Evolutionary conservation across 2,888 invertebrate species (phyloP), one percentile per base, ranked within the genome.

Genomic region (Sinodicranocentrus sp.): DNA sequence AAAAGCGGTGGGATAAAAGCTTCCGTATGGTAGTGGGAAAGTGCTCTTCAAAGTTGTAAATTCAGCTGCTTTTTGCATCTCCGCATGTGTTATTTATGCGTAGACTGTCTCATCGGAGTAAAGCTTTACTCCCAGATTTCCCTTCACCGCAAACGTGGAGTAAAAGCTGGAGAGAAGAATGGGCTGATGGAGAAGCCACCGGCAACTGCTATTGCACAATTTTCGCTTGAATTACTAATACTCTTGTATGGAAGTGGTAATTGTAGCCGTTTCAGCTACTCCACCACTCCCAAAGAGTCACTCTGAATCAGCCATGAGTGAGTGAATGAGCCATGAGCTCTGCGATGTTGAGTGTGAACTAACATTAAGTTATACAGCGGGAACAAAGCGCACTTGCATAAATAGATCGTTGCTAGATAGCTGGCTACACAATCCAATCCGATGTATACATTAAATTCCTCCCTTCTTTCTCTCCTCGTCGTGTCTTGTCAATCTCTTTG

Each of bases 11-110:
- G 61, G 61, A 48, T 70, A 70, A 70, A 33, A 78, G 78, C 67
- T 68, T 77, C 57, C 57, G 48, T 59, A 68, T 2, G 28, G 21
- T 2, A 79, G 71, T 21, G 26, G 13, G 52, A 68, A 39, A 76
- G 82, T 71, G 76, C 83, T 77, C 83, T 76, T 76, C 25, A 83
- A 72, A 83, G 65, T 83, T 83, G 83, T 83, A 83, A 83, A 83
- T 77, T 83, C 83, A 83, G 83, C 83, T 83, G 76, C 54, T 83
- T 77, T 79, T 83, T 77, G 54, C 83, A 76, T 76, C 75, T 70
- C 75, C 33, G 71, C 23, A 82, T 73, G 52, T 21, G 68, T 73
- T 80, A 80, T 80, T 80, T 73, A 82, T 73, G 57, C 57, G 67
- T 33, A 33, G 48, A 54, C 59, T 33, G 19, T 57, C 25, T 67